phyloP scores from a whole-genome alignment of 2,888 invertebrate species.

The Lepidonotus clava region DNA sequence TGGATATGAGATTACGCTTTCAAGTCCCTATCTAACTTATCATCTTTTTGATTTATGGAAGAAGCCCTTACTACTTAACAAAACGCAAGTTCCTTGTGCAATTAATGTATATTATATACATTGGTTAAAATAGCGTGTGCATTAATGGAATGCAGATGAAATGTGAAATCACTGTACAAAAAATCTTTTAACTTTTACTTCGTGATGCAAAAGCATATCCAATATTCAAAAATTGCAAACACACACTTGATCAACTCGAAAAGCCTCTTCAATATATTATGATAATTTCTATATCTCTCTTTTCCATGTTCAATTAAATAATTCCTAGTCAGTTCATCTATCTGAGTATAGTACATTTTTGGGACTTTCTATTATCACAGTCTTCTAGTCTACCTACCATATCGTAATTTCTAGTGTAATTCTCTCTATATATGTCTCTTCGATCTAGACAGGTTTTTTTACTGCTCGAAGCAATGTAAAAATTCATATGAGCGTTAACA shows the following conservation, averaged over 20 bases:
- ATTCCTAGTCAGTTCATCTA: background rate
- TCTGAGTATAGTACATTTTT: background rate
- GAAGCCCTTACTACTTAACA: too few relatives aligned
- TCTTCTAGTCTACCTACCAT: conserved; percentile 24
- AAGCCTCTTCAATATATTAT: background rate
- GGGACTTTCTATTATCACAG: conserved; percentile 23
- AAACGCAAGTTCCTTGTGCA: too few relatives aligned
- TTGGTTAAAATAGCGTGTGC: too few relatives aligned
- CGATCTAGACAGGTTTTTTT: too few relatives aligned
- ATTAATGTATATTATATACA: too few relatives aligned
- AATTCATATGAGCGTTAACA: too few relatives aligned
- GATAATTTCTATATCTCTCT: background rate
- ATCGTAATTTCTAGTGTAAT: too few relatives aligned
- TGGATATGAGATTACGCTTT: too few relatives aligned
- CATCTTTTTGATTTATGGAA: too few relatives aligned
- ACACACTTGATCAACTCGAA: background rate
- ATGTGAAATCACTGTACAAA: background rate
- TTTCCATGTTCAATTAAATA: background rate
- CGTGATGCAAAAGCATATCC: background rate
- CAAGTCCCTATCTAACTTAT: too few relatives aligned
- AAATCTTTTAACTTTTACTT: background rate
- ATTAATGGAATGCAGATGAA: conserved; percentile 9
- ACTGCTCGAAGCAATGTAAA: too few relatives aligned
- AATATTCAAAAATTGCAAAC: background rate
- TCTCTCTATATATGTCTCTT: too few relatives aligned